These are phyloP conservation scores for Limosa lapponica DNA, from an alignment of 2,797 vertebrate species.

Conservation along the genomic window DNA sequence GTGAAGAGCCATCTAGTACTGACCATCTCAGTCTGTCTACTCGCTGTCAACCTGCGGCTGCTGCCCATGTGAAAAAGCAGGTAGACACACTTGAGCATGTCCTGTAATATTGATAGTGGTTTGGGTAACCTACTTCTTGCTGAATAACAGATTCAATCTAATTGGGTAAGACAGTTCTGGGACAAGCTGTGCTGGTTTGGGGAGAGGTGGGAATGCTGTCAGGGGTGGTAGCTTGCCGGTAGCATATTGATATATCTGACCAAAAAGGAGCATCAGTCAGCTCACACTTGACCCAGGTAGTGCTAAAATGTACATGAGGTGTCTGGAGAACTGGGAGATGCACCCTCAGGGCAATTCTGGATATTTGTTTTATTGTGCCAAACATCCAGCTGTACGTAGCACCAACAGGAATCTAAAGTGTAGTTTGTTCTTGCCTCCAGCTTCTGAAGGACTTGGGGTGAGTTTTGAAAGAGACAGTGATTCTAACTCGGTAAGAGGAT, in stretches of 20 bases:
- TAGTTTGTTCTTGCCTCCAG: not conserved
- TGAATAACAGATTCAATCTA: not conserved
- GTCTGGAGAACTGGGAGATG: not conserved
- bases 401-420: not conserved
- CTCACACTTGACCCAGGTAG: not conserved
- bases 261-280: not conserved
- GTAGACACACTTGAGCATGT: not conserved
- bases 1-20: not conserved
- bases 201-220: not conserved
- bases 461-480: not conserved
- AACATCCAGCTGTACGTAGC: not conserved
- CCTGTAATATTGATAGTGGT: not conserved
- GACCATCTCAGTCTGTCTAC: not conserved
- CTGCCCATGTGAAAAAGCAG: not conserved
- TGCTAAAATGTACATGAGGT: not conserved
- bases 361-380: not conserved
- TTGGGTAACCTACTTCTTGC: conserved; percentile 41
- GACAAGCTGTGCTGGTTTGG: conserved; percentile 1
- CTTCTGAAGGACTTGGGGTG: not conserved
- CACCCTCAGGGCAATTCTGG: not conserved
- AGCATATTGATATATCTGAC: not conserved
- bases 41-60: not conserved
- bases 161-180: conserved; percentile 42
- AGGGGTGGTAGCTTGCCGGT: not conserved
- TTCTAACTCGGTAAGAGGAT: not conserved